Percentiles rank a stretch among this genome's conserved stretches.
These are phyloP conservation scores for Temnothorax ravouxi DNA, from an alignment of 2,888 invertebrate genomes.

Conservation along the genomic window DNA sequence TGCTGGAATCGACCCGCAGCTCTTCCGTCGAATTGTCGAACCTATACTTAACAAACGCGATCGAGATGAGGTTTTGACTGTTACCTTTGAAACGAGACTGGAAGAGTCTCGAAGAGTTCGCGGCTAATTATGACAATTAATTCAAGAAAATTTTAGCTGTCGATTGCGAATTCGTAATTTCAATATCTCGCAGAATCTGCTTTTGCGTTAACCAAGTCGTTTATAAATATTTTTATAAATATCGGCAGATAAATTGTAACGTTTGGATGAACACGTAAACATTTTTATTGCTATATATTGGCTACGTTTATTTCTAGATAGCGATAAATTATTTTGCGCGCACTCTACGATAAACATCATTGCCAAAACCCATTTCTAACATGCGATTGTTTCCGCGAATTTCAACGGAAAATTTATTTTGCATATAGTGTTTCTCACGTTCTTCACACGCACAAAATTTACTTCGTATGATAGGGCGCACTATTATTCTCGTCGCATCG, in stretches of 20 bases:
- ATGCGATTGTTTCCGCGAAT: constrained; percentile 28
- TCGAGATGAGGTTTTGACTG: constrained; percentile 16
- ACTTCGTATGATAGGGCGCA: background rate
- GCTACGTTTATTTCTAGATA: constrained; percentile 18
- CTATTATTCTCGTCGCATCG: background rate
- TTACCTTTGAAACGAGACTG: background rate
- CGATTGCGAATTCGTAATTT: background rate
- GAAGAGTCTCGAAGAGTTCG: background rate
- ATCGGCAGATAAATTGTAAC: background rate
- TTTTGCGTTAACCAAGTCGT: background rate
- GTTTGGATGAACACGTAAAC: background rate
- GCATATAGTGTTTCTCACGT: background rate
- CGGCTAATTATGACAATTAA: background rate
- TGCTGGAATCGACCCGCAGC: constrained; percentile 56
- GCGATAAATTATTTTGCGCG: constrained; percentile 18
- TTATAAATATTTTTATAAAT: background rate
- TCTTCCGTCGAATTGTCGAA: constrained; percentile 71
- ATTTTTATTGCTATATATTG: background rate
- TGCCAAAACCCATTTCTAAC: constrained; percentile 4
- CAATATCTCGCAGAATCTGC: background rate
- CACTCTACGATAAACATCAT: constrained; percentile 16
- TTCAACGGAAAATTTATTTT: background rate
- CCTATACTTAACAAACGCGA: constrained; percentile 66
- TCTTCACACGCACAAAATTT: background rate
- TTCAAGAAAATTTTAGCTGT: background rate